Base-by-base conservation (phyloP, 2,888 invertebrate species). In the Trissoscelio sp. region DNA sequence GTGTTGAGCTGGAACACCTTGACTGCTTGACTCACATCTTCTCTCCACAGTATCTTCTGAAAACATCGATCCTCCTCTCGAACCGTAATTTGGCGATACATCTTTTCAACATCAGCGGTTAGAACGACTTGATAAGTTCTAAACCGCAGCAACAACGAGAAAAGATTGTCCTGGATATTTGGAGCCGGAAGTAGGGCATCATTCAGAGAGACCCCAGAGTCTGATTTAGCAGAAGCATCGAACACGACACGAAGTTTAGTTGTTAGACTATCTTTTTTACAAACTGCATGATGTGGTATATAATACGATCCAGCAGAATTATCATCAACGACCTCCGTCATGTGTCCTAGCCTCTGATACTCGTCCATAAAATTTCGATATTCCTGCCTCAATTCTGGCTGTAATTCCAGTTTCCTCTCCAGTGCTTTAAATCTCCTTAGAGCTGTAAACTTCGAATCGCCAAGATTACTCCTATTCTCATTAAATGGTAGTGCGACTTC, bases 21-120 rank as follows among this genome's bases (percentile, higher is more conserved):
- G 0, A 87, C 14, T 0, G 82, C 72, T 2, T 70, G 20, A 20
- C 48, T 53, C 0, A 74, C 62, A n/a, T 69, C 31, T 2, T 72
- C 57, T 7, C 85, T 72, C 87, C 88, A 87, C 3, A 86, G 28
- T 18, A 87, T 87, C 7, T 84, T 60, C 24, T 86, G 85, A 18
- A 79, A 81, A 14, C 82, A 70, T 2, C 77, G 24, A 51, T 87
- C 78, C 3, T 69, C 64, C 3, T 73, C 53, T 20, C 74, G n/a
- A 0, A 86, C 42, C 0, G 16, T 2, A 1, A 87, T 78, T 31
- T 84, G 85, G 6, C 83, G 81, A 51, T 83, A 88, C 85, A 87
- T 87, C 75, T 88, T 87, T 20, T 70, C 82, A 11, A 87, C 75
- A 44, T 87, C 87, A 0, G 82, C 84, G 6, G 79, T 82, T 6